Base-by-base conservation (phyloP, 2,888 invertebrate species). In the Torymus aiolomorphi region DNA sequence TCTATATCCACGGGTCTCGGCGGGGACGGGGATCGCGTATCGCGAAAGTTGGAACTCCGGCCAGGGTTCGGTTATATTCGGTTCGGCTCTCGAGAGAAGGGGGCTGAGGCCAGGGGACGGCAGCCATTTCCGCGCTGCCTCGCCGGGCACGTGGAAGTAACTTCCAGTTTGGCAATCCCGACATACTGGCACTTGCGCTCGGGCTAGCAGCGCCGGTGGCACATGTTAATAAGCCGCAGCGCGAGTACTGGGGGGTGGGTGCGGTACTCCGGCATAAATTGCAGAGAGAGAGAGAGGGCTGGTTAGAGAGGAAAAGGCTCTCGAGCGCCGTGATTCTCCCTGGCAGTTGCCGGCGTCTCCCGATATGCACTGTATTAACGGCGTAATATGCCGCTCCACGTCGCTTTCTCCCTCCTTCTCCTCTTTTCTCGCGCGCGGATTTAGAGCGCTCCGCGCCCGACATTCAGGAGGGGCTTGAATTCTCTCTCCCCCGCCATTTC, bases 321-420 rank as follows among this genome's bases (percentile, higher is more conserved):
- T 61, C n/a, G n/a, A 42, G 20, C 63, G 31, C 16, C 42, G 74
- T n/a, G 65, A 74, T 59, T 74, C 59, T 13, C 66, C 3, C 31
- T 42, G 83, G 85, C 88, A 88, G 88, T 87, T 88, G 88, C 84
- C 85, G 83, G 84, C 83, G 81, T 85, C 42, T 42, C 84, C 86
- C 86, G 87, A 88, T 88, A 88, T 86, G 87, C 88, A 85, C 84
- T 87, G 86, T 88, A 88, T 88, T 88, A 88, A 88, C 86, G 85
- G 85, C 86, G 85, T 88, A 87, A 89, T 88, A 88, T 88, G 86
- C 88, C 84, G 80, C 86, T 85, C 87, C 89, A 87, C 84, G 86
- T 86, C 84, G 79, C 81, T 84, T 84, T 84, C 83, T 77, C 83
- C 82, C 67, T 75, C 81, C 83, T 83, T 82, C 14, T 62, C n/a